Conservation (phyloP, 1,140 invertebrate species). For the Diorhabda sublineata region DNA sequence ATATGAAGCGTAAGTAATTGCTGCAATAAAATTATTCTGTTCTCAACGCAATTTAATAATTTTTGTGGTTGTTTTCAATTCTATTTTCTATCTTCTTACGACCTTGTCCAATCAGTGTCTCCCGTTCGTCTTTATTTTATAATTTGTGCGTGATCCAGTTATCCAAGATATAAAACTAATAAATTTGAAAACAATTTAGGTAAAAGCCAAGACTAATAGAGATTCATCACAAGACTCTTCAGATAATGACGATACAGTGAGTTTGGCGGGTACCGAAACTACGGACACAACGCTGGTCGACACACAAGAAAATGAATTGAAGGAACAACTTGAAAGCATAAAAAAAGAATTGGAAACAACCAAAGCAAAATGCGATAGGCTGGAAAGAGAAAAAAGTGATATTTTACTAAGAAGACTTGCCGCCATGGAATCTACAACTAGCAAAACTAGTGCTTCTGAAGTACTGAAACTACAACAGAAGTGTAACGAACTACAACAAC, state of each 20-base stretch:
- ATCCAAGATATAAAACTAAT: neutral
- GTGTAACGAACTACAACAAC: conserved; percentile 73
- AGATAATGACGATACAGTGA: conserved; percentile 45
- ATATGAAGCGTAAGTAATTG: too few relatives aligned
- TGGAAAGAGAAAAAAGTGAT: conserved; percentile 84
- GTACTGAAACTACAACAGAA: conserved; percentile 73
- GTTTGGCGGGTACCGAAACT: conserved; percentile 52
- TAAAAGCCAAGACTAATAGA: conserved; percentile 6
- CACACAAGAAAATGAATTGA: conserved; percentile 47
- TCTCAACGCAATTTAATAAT: too few relatives aligned
- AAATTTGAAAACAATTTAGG: conserved; percentile 3
- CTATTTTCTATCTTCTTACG: too few relatives aligned
- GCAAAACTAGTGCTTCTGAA: conserved; percentile 65
- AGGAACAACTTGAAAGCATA: conserved; percentile 65
- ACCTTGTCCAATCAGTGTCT: too few relatives aligned
- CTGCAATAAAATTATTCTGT: too few relatives aligned
- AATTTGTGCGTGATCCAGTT: neutral
- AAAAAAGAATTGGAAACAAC: conserved; percentile 60
- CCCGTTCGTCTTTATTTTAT: too few relatives aligned
- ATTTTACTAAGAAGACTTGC: conserved; percentile 71
- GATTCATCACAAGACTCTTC: conserved; percentile 18
- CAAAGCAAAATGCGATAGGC: conserved; percentile 64
- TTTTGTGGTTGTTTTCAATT: too few relatives aligned
- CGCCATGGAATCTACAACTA: conserved; percentile 69
- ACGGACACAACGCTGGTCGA: conserved; percentile 55